Evolutionary conservation across 2,888 invertebrate genomes (phyloP).

Genomic region (Drosophila nigricruria): DNA sequence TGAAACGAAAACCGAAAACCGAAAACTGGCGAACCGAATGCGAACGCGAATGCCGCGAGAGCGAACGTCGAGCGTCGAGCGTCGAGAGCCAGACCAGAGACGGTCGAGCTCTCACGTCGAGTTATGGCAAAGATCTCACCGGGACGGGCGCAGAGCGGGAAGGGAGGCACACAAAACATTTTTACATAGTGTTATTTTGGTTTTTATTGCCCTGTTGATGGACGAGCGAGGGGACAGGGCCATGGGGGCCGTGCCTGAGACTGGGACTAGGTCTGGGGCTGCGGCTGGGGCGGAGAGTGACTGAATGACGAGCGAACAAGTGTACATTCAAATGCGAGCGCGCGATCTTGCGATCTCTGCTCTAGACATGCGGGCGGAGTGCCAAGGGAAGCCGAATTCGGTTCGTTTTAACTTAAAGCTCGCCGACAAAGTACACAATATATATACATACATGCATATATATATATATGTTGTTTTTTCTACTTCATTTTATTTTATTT

Average conservation of each 20-base stretch:
- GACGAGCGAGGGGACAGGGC: conserved; percentile 12
- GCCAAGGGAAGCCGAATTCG: conserved; percentile 36
- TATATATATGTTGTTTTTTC: conserved; percentile 6
- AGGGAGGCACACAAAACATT: conserved; percentile 69
- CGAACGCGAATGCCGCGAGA: conserved; percentile 68
- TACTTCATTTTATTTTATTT: conserved; percentile 63
- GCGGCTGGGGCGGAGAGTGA: conserved; percentile 4
- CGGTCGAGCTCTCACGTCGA: conserved; percentile 34
- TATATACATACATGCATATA: background rate
- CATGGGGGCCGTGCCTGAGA: background rate
- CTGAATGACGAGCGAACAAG: conserved; percentile 46
- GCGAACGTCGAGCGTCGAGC: conserved; percentile 25
- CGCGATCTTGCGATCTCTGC: conserved; percentile 53
- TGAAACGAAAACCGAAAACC: conserved; percentile 67
- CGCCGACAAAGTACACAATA: conserved; percentile 68
- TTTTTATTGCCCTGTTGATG: conserved; percentile 64
- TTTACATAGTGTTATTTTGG: conserved; percentile 79
- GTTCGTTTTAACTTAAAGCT: conserved; percentile 60
- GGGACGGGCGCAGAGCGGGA: conserved; percentile 7
- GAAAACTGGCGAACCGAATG: conserved; percentile 69
- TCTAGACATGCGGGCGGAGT: conserved; percentile 7
- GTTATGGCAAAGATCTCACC: conserved; percentile 28
- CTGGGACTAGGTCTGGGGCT: background rate
- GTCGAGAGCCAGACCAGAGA: conserved; percentile 21
- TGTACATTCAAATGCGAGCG: conserved; percentile 65